Evolutionary conservation across 2,113 vertebrate genomes (phyloP).

Genomic region (Triplophysa rosa): DNA sequence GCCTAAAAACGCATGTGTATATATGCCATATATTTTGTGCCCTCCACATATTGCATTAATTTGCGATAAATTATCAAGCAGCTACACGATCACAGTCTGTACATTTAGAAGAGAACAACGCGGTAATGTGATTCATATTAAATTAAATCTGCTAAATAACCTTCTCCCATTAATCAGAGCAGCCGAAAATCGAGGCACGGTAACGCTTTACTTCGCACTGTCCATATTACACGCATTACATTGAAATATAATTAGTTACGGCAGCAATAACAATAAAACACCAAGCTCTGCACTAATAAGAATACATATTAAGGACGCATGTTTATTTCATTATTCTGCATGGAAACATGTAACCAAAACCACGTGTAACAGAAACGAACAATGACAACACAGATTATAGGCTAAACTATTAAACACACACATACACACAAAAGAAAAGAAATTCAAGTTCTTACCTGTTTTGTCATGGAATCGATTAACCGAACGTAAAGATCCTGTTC

Average conservation of each 20-base stretch:
- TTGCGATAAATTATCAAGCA: slow-evolving; percentile 37
- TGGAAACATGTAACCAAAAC: neutral
- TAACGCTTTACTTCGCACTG: slow-evolving; percentile 21
- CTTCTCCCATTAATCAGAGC: slow-evolving; percentile 37
- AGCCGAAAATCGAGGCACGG: slow-evolving; percentile 18
- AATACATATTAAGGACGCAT: neutral
- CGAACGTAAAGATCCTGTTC: slow-evolving; percentile 89
- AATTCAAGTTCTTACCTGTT: slow-evolving; percentile 82
- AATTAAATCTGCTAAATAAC: slow-evolving; percentile 33
- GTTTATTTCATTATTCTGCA: neutral
- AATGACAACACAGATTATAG: slow-evolving; percentile 11
- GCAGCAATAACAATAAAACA: neutral
- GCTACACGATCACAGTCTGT: neutral
- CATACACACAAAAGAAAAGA: neutral
- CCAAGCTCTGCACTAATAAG: neutral
- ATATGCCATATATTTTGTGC: neutral
- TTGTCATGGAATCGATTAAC: slow-evolving; percentile 92
- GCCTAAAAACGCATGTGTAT: neutral
- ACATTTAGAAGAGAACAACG: slow-evolving; percentile 7
- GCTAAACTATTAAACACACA: slow-evolving; percentile 23
- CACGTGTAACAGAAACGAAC: slow-evolving; percentile 2
- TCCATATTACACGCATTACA: neutral
- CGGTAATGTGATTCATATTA: slow-evolving; percentile 20
- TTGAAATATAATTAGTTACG: neutral
- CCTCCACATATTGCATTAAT: slow-evolving; percentile 23